Conservation (phyloP, 2,888 invertebrate species). For the Achlya flavicornis region DNA sequence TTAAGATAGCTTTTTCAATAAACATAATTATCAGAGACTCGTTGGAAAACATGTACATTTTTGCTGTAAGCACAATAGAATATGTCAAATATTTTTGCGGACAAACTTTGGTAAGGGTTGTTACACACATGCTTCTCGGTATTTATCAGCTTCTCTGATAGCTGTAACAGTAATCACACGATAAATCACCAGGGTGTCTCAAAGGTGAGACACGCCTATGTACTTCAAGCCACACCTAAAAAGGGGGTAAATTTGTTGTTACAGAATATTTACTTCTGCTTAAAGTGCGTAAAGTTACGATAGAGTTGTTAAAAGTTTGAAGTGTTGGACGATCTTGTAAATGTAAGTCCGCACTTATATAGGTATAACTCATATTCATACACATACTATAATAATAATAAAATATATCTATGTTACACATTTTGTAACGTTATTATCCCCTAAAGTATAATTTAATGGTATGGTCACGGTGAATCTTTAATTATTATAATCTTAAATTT, state of each 20-base stretch:
- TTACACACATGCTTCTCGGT: constrained; percentile 38
- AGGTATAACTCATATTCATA: too few species aligned
- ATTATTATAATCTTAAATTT: too few species aligned
- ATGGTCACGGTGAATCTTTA: too few species aligned
- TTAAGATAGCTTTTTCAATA: too few species aligned
- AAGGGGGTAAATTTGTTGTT: neutral
- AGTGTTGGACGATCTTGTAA: neutral
- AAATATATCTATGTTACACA: too few species aligned
- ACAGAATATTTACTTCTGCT: neutral
- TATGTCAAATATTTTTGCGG: constrained; percentile 2
- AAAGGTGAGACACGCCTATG: constrained; percentile 23
- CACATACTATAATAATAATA: too few species aligned
- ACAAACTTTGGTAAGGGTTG: constrained; percentile 22
- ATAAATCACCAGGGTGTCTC: too few species aligned
- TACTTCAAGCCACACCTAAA: constrained; percentile 8
- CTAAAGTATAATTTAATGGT: neutral
- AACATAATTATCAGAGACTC: too few species aligned
- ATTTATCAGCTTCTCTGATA: constrained; percentile 51
- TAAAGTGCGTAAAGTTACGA: neutral
- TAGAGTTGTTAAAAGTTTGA: neutral
- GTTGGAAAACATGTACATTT: neutral
- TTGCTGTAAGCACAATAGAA: neutral
- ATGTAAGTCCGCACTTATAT: neutral
- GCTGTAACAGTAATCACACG: constrained; percentile 40
- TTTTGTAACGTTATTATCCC: neutral